Percentiles rank a stretch among this genome's conserved stretches.
Evolutionary conservation across 2,797 vertebrate genomes (phyloP).

Genomic region (Margarornis squamiger): DNA sequence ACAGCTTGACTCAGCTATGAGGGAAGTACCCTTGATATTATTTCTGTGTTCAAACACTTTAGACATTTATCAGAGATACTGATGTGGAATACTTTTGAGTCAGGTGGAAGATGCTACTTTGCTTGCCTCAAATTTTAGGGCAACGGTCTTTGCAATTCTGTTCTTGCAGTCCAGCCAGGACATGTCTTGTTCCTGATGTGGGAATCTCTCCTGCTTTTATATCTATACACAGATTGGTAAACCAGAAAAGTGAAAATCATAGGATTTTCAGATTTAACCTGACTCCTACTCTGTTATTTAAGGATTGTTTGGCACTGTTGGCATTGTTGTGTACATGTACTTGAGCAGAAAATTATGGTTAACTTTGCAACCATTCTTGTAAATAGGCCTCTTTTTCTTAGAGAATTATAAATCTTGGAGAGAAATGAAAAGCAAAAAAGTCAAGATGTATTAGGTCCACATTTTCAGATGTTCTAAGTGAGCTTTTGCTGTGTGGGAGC

Average conservation of each 20-base stretch:
- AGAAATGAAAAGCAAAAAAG: constrained; percentile 41
- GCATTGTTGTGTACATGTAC: too few relatives aligned
- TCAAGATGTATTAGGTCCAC: constrained; percentile 7
- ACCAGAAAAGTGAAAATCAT: background rate
- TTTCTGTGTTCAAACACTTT: background rate
- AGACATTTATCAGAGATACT: background rate
- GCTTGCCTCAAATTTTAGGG: background rate
- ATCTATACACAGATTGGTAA: background rate
- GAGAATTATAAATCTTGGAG: background rate
- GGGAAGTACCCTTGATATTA: background rate
- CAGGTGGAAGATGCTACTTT: background rate
- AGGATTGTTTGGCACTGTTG: background rate
- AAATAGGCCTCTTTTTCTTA: background rate
- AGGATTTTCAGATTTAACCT: background rate
- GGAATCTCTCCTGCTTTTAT: background rate
- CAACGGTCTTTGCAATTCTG: background rate
- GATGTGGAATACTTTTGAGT: background rate
- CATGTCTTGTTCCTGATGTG: background rate
- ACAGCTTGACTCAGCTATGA: constrained; percentile 8
- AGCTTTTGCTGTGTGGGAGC: constrained; percentile 46
- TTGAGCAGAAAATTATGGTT: constrained; percentile 1
- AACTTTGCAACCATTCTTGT: background rate
- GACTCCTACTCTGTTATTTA: background rate
- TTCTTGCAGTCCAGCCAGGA: background rate
- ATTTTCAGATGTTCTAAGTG: constrained; percentile 8